Evolutionary conservation across 2,113 vertebrate genomes (phyloP).

Genomic region (Hyperopisus bebe): DNA sequence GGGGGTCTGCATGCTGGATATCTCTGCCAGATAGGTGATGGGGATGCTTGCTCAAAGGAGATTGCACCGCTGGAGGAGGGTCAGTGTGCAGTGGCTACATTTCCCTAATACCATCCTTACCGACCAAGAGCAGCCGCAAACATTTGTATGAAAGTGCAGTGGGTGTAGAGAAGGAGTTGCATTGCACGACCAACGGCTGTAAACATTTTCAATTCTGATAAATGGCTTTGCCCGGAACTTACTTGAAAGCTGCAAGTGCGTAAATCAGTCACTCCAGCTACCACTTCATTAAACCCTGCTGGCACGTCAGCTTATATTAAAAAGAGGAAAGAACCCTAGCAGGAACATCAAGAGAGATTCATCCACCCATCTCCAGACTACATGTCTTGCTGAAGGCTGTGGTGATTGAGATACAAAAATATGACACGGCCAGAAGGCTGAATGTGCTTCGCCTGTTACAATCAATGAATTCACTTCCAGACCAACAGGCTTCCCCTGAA

Average conservation of each 20-base stretch:
- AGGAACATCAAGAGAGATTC: background rate
- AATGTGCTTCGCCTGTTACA: background rate
- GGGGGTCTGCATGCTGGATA: background rate
- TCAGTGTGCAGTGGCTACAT: background rate
- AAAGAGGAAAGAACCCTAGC: background rate
- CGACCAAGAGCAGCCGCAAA: background rate
- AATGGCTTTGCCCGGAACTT: background rate
- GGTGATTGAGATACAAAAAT: background rate
- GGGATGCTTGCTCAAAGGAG: background rate
- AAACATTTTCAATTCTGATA: background rate
- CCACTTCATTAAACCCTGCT: background rate
- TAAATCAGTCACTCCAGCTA: background rate
- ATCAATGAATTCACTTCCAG: background rate
- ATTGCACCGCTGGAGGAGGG: background rate
- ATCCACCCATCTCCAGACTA: background rate
- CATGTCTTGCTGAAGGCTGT: background rate
- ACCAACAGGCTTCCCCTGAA: background rate
- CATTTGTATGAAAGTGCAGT: background rate
- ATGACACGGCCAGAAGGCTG: background rate
- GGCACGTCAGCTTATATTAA: background rate
- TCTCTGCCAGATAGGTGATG: background rate
- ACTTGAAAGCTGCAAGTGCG: background rate
- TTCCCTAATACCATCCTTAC: background rate
- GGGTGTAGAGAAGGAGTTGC: background rate
- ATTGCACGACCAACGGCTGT: background rate